These are phyloP conservation scores for Coturnix japonica DNA, from an alignment of 2,113 vertebrate genomes.

Conservation along the genomic window DNA sequence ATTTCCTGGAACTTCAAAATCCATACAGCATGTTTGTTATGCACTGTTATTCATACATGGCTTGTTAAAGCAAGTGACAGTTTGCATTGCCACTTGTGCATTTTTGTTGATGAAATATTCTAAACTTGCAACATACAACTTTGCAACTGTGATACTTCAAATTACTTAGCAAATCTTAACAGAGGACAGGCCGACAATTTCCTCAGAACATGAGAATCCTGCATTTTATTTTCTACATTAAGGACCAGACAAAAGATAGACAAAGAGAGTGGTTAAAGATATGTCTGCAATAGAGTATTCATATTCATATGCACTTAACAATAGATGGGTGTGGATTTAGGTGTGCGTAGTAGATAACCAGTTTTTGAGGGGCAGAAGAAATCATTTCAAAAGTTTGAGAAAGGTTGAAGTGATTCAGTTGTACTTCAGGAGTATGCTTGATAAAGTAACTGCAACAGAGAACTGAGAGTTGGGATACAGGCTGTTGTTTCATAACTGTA, in stretches of 20 bases:
- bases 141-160: not conserved
- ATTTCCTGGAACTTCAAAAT: slow-evolving; percentile 59
- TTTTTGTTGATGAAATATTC: not conserved
- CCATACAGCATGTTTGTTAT: not conserved
- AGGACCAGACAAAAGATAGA: not conserved
- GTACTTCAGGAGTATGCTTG: not conserved
- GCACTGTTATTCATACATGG: not conserved
- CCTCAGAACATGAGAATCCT: not conserved
- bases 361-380: not conserved
- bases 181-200: not conserved
- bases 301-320: not conserved
- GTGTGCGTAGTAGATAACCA: not conserved
- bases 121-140: not conserved
- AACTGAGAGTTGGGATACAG: not conserved
- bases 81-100: not conserved
- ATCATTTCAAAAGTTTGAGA: not conserved
- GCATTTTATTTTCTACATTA: not conserved
- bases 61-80: slow-evolving; percentile 20
- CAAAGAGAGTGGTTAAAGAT: not conserved
- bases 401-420: not conserved
- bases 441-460: not conserved
- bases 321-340: not conserved
- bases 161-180: not conserved
- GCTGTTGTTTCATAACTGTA: not conserved
- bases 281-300: not conserved